phyloP scores from a whole-genome alignment of 2,797 vertebrate genomes.

The Bovichtus variegatus region DNA sequence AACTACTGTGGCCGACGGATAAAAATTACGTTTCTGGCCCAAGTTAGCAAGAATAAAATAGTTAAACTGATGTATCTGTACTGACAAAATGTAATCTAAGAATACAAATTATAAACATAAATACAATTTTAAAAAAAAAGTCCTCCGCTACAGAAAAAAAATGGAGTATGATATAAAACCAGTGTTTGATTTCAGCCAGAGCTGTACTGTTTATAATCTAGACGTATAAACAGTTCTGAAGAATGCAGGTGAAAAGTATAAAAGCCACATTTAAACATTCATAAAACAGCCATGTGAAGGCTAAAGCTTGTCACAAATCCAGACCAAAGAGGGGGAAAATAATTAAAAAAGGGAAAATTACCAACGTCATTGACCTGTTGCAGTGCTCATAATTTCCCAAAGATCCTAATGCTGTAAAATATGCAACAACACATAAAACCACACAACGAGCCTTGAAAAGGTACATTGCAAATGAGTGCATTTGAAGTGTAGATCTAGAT shows the following conservation, averaged over 20 bases:
- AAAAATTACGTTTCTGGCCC: not conserved
- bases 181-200: conserved; percentile 37
- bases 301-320: conserved; percentile 74
- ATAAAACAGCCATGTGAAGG: conserved; percentile 66
- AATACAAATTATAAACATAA: not conserved
- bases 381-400: conserved; percentile 95
- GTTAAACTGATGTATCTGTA: not conserved
- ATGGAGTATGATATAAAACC: conserved; percentile 59
- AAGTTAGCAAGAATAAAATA: too few relatives aligned
- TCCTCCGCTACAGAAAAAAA: conserved; percentile 32
- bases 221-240: conserved; percentile 68
- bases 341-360: conserved; percentile 93
- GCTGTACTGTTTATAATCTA: conserved; percentile 70
- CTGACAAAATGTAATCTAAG: not conserved
- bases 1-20: not conserved
- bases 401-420: conserved; percentile 99
- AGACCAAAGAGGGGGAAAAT: conserved; percentile 91
- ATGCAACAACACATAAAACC: conserved; percentile 97
- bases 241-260: conserved; percentile 53
- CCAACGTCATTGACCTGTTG: conserved; percentile 97
- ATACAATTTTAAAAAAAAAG: not conserved
- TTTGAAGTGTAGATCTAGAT: conserved; percentile 73
- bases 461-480: conserved; percentile 83
- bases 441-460: conserved; percentile 90
- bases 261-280: conserved; percentile 67